Percentiles rank a stretch among this genome's conserved stretches.
phyloP scores from a whole-genome alignment of 2,888 invertebrate genomes.

The Cyrtodaria siliqua region DNA sequence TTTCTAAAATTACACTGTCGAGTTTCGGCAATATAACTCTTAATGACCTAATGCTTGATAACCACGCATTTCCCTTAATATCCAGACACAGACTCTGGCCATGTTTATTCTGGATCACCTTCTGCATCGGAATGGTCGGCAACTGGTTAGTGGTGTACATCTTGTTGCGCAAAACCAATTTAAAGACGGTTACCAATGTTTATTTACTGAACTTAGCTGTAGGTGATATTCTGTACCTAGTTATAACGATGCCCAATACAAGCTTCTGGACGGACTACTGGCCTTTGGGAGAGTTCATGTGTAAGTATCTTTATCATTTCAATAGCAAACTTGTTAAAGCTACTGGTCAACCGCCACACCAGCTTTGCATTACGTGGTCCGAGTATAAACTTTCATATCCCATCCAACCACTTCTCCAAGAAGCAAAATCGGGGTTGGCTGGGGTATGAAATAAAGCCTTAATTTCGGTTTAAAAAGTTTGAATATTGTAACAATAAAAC shows the following conservation, averaged over 20 bases:
- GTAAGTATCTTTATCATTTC: too few relatives aligned
- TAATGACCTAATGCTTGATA: conserved; percentile 13
- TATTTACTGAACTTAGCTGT: conserved; percentile 60
- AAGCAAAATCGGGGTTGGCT: too few relatives aligned
- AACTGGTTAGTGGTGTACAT: conserved; percentile 60
- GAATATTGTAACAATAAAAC: too few relatives aligned
- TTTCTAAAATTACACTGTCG: too few relatives aligned
- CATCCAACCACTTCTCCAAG: too few relatives aligned
- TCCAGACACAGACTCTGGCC: conserved; percentile 40
- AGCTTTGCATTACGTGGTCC: too few relatives aligned
- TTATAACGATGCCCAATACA: conserved; percentile 54
- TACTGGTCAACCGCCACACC: too few relatives aligned
- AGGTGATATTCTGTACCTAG: conserved; percentile 53
- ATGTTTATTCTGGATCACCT: conserved; percentile 53
- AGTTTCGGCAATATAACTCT: conserved; percentile 8
- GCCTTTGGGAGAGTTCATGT: conserved; percentile 60
- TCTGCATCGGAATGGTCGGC: conserved; percentile 55
- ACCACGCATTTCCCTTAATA: not conserved
- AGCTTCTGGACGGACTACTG: conserved; percentile 48
- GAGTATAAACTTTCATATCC: too few relatives aligned
- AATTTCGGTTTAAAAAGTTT: too few relatives aligned
- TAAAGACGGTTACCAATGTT: conserved; percentile 61
- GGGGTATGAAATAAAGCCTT: too few relatives aligned
- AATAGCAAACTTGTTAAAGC: too few relatives aligned
- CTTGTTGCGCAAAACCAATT: conserved; percentile 45